phyloP scores from a whole-genome alignment of 1,140 invertebrate genomes.

The Brachionus rubens region DNA sequence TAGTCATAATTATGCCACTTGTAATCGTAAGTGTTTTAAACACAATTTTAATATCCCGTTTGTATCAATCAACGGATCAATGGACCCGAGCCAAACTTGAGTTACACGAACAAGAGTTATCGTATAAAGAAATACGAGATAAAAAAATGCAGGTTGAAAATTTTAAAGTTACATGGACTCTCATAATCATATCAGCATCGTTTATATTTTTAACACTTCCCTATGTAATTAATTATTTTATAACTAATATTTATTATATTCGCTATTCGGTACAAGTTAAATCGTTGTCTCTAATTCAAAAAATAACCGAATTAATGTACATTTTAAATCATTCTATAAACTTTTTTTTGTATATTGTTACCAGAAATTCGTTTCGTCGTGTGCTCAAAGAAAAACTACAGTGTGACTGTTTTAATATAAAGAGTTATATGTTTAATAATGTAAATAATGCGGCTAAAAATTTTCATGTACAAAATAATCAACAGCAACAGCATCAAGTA shows the following conservation, averaged over 20 bases:
- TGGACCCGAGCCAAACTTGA: conserved; percentile 34
- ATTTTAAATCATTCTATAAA: conserved; percentile 42
- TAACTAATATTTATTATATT: conserved; percentile 21
- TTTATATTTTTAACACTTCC: conserved; percentile 34
- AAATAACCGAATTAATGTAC: conserved; percentile 33
- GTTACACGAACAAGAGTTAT: conserved; percentile 30
- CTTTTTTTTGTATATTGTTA: conserved; percentile 39
- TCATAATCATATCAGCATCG: conserved; percentile 33
- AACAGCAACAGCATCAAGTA: not conserved
- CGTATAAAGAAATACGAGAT: conserved; percentile 33
- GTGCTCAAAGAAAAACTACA: conserved; percentile 29
- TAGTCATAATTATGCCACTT: conserved; percentile 27
- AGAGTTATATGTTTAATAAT: not conserved
- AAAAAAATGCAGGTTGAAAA: conserved; percentile 45
- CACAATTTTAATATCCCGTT: conserved; percentile 26
- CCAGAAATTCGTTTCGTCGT: conserved; percentile 12
- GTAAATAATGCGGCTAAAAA: too few species aligned
- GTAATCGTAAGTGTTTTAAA: conserved; percentile 38
- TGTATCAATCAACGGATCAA: conserved; percentile 37
- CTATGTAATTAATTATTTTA: conserved; percentile 33
- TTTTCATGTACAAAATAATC: not conserved
- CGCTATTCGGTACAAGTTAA: not conserved
- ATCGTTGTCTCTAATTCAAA: not conserved
- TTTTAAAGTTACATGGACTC: conserved; percentile 40
- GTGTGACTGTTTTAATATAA: conserved; percentile 15